Evolutionary conservation across 2,888 invertebrate species (phyloP), one percentile per base, ranked within the genome.

Genomic region (Omphaloscelis lunosa): DNA sequence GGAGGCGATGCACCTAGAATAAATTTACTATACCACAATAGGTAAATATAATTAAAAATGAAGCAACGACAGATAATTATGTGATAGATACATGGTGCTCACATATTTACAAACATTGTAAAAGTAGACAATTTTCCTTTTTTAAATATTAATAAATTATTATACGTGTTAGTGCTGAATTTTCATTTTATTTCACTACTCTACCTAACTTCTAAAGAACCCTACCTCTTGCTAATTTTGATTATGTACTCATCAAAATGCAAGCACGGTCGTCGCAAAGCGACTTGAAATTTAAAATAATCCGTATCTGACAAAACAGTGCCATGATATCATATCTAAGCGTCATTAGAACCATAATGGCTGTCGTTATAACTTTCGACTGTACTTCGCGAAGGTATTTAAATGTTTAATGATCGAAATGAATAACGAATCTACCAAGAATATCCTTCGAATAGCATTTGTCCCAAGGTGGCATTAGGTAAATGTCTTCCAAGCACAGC

Each of bases 341-440:
- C 59, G 59, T 15, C 78, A 48, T 77, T 77, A 23, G 15, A n/a
- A 27, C 45, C n/a, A 7, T 62, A 71, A 77, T 71, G 67, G 12
- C 29, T 8, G 61, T 12, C 66, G 53, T 79, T 67, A 62, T 62
- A 77, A 79, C 48, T 77, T 77, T n/a, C 9, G 34, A 5, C n/a
- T 45, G 27, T 65, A 45, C 34, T 70, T 66, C 27, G 29, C 23
- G 7, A 29, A 39, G 29, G 29, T 76, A 77, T 63, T 69, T 27
- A 51, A 76, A 77, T 29, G 45, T 48, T 77, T 51, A 62, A 72
- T 53, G 15, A 15, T 45, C 4, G 45, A 45, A 45, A 15, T 45
- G 45, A 45, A 45, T 45, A 45, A 12, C 45, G 15, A 45, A 51
- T 76, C 51, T 41, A 17, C 20, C 11, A 27, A 63, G 29, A 29